Conservation (phyloP, 37 sponge, comb jelly and placozoan genomes). For the Hormiphora californensis region DNA sequence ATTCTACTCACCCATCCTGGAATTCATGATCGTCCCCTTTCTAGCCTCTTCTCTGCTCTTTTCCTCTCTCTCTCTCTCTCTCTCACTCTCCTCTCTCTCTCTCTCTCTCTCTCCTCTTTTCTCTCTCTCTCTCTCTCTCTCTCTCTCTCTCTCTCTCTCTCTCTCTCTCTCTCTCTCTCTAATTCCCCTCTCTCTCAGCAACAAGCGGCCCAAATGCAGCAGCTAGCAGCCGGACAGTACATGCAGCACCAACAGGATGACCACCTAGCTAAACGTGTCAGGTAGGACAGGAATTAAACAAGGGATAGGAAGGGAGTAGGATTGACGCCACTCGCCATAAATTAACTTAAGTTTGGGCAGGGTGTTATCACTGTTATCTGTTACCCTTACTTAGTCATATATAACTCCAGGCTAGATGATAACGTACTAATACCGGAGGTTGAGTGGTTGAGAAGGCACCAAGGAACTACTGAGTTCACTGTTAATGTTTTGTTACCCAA, state of each 20-base stretch:
- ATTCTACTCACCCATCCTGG: too few relatives aligned
- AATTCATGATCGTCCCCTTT: not conserved
- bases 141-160: not conserved
- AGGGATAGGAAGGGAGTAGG: too few relatives aligned
- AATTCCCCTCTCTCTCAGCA: not conserved
- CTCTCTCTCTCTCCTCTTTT: not conserved
- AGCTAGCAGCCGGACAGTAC: too few relatives aligned
- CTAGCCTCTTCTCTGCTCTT: not conserved
- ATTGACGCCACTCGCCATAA: too few relatives aligned
- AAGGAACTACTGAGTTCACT: not conserved
- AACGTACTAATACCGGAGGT: not conserved
- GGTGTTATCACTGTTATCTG: too few relatives aligned
- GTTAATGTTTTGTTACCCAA: not conserved
- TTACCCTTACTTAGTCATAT: too few relatives aligned
- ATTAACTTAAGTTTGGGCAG: too few relatives aligned
- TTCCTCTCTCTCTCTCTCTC: not conserved
- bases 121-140: not conserved
- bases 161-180: not conserved
- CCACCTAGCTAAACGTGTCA: too few relatives aligned
- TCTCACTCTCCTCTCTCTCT: not conserved
- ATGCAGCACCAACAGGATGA: too few relatives aligned
- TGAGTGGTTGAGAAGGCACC: not conserved
- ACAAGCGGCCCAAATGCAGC: slow-evolving; percentile 45
- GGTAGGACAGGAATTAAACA: too few relatives aligned
- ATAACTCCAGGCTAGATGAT: slow-evolving; percentile 2